Evolutionary conservation across 2,888 invertebrate species (phyloP).

Genomic region (Caenorhabditis uteleia): DNA sequence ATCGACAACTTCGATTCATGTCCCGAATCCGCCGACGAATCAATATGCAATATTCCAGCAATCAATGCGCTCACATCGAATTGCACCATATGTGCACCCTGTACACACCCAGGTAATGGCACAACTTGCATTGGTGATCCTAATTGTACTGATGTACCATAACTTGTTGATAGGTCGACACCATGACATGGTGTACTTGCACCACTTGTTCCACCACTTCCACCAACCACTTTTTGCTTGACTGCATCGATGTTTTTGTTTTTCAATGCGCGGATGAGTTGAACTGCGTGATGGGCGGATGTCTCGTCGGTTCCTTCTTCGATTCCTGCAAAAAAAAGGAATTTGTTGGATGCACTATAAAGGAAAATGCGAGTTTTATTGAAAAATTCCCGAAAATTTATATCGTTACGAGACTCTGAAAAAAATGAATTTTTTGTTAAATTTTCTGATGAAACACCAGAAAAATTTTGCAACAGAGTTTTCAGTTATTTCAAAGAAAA

Average conservation of each 20-base stretch:
- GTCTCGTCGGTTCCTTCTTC: conserved; percentile 73
- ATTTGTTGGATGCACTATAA: conserved; percentile 1
- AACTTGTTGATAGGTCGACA: conserved; percentile 4
- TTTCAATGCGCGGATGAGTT: conserved; percentile 89
- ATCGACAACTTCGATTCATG: too few relatives aligned
- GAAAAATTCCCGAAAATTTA: too few relatives aligned
- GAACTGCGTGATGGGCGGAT: conserved; percentile 90
- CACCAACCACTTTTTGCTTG: conserved; percentile 45
- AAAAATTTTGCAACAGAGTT: too few relatives aligned
- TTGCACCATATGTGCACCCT: conserved; percentile 51
- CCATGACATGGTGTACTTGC: conserved; percentile 8
- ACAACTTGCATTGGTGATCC: conserved; percentile 41
- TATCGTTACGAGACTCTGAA: too few relatives aligned
- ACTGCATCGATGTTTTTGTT: conserved; percentile 93
- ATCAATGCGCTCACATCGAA: conserved; percentile 48
- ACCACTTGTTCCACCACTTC: conserved; percentile 12
- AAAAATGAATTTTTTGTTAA: too few relatives aligned
- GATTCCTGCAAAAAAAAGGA: too few relatives aligned
- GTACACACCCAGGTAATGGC: conserved; percentile 43
- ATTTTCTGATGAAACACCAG: too few relatives aligned
- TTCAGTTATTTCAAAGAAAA: too few relatives aligned
- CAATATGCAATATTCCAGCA: conserved; percentile 44
- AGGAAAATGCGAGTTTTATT: too few relatives aligned
- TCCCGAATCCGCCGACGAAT: conserved; percentile 30
- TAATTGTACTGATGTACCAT: conserved; percentile 28